These are phyloP conservation scores for Pempheris klunzingeri DNA, from an alignment of 2,797 vertebrate genomes.

Conservation along the genomic window DNA sequence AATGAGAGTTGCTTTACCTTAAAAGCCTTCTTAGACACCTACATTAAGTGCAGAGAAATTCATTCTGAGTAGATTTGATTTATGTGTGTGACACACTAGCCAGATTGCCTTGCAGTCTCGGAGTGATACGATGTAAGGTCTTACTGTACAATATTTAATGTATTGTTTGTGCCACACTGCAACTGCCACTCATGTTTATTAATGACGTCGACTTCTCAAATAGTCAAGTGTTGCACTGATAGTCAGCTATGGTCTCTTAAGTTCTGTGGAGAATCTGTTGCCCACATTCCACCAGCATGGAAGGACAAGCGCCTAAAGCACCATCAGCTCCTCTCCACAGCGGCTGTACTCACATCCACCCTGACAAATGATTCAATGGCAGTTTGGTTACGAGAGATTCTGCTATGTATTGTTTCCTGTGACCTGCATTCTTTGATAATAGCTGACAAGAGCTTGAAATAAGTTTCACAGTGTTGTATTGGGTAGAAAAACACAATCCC, in stretches of 20 bases:
- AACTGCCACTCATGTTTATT: constrained; percentile 26
- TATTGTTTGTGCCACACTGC: background rate
- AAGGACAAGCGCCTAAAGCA: constrained; percentile 9
- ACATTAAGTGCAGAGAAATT: constrained; percentile 23
- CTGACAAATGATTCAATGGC: too few relatives aligned
- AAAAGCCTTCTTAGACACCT: constrained; percentile 20
- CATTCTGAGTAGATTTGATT: constrained; percentile 22
- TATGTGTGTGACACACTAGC: constrained; percentile 19
- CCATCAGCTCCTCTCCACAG: constrained; percentile 19
- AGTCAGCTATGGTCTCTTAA: background rate
- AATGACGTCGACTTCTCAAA: constrained; percentile 1
- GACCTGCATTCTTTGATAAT: too few relatives aligned
- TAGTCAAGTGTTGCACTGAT: background rate
- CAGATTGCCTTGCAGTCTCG: background rate
- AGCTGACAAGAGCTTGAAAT: too few relatives aligned
- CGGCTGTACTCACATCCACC: constrained; percentile 20
- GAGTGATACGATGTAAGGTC: background rate
- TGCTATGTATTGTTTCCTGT: too few relatives aligned
- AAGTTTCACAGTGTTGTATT: too few relatives aligned
- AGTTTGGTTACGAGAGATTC: too few relatives aligned
- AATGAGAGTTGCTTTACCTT: constrained; percentile 26
- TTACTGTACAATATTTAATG: background rate
- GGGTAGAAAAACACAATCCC: too few relatives aligned
- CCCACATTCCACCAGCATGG: background rate
- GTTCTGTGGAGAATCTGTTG: background rate